Percentiles rank a stretch among this genome's conserved stretches.
Conservation (phyloP, 2,888 invertebrate species). For the Graphium colonna region DNA sequence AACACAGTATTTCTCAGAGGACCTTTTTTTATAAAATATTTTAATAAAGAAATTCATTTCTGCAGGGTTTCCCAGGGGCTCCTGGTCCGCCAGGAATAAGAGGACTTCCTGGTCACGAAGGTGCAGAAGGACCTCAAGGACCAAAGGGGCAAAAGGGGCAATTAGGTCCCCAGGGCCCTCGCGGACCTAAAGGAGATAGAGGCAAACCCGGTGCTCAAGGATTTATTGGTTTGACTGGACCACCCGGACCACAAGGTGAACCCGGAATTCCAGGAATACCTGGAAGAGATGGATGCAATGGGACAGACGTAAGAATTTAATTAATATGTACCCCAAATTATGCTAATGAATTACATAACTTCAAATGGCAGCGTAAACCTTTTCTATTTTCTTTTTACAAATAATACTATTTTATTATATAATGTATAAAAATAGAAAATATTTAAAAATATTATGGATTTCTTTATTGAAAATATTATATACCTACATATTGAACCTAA, state of each 20-base stretch:
- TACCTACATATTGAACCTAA: too few relatives aligned
- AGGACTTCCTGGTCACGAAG: conserved; percentile 90
- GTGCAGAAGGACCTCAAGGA: conserved; percentile 91
- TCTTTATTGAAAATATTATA: too few relatives aligned
- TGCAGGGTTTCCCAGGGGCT: conserved; percentile 86
- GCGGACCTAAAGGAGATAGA: conserved; percentile 91
- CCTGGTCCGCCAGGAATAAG: conserved; percentile 86
- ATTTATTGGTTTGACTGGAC: conserved; percentile 80
- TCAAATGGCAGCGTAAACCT: too few relatives aligned
- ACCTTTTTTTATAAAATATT: not conserved
- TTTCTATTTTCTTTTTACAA: not conserved
- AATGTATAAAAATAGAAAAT: not conserved
- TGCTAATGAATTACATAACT: too few relatives aligned
- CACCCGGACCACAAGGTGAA: conserved; percentile 84
- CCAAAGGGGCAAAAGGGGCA: conserved; percentile 95
- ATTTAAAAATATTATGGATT: not conserved
- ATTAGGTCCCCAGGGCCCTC: conserved; percentile 88
- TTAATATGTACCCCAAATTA: too few relatives aligned
- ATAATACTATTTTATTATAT: too few relatives aligned
- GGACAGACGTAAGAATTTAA: conserved; percentile 88
- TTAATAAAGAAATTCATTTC: not conserved
- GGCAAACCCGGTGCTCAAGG: conserved; percentile 94
- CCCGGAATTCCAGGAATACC: conserved; percentile 87
- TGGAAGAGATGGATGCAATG: conserved; percentile 97
- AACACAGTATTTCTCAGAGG: too few relatives aligned